Percentiles rank a stretch among this genome's conserved stretches.
phyloP scores from a whole-genome alignment of 2,888 invertebrate genomes.

The Platycheirus albimanus region DNA sequence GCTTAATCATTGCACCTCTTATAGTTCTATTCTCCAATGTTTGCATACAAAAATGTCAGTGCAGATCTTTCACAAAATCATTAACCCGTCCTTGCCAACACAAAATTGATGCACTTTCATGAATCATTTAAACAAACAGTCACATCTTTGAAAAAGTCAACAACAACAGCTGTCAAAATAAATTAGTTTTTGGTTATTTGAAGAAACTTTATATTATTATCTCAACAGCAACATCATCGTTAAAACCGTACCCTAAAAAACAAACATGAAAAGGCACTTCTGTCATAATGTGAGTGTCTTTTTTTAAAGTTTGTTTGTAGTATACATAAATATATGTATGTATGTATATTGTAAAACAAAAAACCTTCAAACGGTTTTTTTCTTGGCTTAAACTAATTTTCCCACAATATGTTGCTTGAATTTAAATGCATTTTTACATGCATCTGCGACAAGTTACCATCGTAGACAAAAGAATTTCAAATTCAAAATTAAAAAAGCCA shows the following conservation, averaged over 20 bases:
- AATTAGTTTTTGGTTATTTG: slow-evolving; percentile 21
- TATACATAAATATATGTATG: too few relatives aligned
- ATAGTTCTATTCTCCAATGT: neutral
- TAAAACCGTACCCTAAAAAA: slow-evolving; percentile 22
- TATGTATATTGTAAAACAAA: slow-evolving; percentile 5
- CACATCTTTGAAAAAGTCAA: slow-evolving; percentile 12
- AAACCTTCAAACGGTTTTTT: neutral
- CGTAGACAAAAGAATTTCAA: slow-evolving; percentile 65
- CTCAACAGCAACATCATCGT: slow-evolving; percentile 19
- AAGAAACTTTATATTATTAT: slow-evolving; percentile 30
- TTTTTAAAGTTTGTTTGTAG: slow-evolving; percentile 7
- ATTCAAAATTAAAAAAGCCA: slow-evolving; percentile 56
- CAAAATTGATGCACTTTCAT: slow-evolving; percentile 4
- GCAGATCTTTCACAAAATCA: neutral
- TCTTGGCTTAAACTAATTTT: slow-evolving; percentile 7
- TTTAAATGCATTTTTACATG: slow-evolving; percentile 35
- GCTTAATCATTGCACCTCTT: neutral
- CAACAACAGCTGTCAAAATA: slow-evolving; percentile 32
- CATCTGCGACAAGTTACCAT: slow-evolving; percentile 24
- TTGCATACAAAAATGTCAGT: neutral
- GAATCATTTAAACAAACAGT: slow-evolving; percentile 1
- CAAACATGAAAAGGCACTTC: slow-evolving; percentile 59
- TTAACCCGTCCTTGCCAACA: neutral
- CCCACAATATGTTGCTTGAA: slow-evolving; percentile 9
- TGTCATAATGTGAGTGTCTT: slow-evolving; percentile 1